Percentiles rank a stretch among this genome's conserved stretches.
Evolutionary conservation across 37 sponge, comb jelly and placozoan species (phyloP).

Genomic region (Agelas oroides): DNA sequence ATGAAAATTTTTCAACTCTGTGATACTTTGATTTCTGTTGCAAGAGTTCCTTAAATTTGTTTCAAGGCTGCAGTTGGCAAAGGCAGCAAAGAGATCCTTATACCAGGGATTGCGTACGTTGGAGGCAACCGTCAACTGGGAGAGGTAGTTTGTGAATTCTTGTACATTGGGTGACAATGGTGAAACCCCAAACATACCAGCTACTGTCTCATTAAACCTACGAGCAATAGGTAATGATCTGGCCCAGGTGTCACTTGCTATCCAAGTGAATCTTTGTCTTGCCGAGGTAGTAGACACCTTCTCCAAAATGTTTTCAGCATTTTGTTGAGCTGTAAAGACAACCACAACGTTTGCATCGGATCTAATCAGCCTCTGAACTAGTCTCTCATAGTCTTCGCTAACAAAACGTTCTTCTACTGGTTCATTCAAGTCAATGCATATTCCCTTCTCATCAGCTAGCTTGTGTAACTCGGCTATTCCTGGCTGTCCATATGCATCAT

Average conservation of each 20-base stretch:
- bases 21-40: neutral
- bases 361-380: conserved; percentile 3
- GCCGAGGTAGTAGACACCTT: neutral
- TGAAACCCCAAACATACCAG: conserved; percentile 45
- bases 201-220: conserved; percentile 2
- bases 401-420: neutral
- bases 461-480: conserved; percentile 50
- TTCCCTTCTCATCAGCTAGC: neutral
- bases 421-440: conserved; percentile 25
- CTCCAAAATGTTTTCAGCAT: neutral
- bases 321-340: conserved; percentile 1
- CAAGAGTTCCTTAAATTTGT: too few relatives aligned
- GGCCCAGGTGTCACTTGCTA: conserved; percentile 73
- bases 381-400: neutral
- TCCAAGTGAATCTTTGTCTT: conserved; percentile 45
- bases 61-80: neutral
- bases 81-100: conserved; percentile 8
- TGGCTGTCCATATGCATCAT: conserved; percentile 39
- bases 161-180: conserved; percentile 2
- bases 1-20: neutral
- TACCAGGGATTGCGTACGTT: conserved; percentile 59
- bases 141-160: conserved; percentile 46
- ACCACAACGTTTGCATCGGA: conserved; percentile 42
- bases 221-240: neutral
- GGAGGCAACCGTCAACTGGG: conserved; percentile 21